Percentiles rank a stretch among this genome's conserved stretches.
Evolutionary conservation across 2,113 vertebrate species (phyloP).

Genomic region (Sylvia atricapilla): DNA sequence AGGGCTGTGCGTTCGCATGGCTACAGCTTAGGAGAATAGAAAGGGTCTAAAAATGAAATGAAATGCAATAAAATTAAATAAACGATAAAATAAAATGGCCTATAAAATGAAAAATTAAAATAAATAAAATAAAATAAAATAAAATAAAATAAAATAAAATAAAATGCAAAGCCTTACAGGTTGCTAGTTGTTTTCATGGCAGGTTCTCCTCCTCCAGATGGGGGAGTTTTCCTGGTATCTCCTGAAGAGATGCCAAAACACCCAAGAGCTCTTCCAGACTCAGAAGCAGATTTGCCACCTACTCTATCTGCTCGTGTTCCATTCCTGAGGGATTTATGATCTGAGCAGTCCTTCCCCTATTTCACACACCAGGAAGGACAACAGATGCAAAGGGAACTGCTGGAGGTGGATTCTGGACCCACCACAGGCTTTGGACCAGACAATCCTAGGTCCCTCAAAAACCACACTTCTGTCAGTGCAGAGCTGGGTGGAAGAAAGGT

Average conservation of each 20-base stretch:
- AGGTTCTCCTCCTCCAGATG: background rate
- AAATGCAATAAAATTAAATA: background rate
- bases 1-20: background rate
- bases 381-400: background rate
- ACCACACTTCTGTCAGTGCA: background rate
- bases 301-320: background rate
- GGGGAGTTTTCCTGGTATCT: conserved; percentile 23
- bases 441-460: background rate
- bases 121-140: background rate
- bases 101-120: background rate
- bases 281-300: conserved; percentile 28
- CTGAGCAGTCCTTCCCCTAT: background rate
- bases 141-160: background rate
- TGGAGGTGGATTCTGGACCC: background rate
- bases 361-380: background rate
- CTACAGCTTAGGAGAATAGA: background rate
- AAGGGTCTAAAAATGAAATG: background rate
- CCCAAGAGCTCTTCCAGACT: background rate
- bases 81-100: background rate
- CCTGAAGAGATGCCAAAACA: conserved; percentile 17
- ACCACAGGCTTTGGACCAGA: background rate
- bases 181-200: background rate
- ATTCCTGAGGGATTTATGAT: background rate
- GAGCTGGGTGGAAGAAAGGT: background rate
- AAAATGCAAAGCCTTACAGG: background rate